phyloP scores from a whole-genome alignment of 2,113 vertebrate species.

The Ptilorrhoa leucosticta region DNA sequence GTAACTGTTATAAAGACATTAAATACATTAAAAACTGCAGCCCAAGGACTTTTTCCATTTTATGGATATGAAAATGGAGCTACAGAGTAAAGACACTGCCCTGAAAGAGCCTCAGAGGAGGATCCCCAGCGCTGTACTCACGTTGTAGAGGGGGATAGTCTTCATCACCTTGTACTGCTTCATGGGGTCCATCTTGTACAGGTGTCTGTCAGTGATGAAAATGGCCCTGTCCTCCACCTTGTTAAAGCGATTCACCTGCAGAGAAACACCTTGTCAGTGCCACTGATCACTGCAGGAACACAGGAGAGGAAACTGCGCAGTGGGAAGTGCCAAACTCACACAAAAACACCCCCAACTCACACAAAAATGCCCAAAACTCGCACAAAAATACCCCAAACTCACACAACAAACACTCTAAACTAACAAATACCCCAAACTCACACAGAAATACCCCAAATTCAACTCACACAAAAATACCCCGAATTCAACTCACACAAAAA shows the following conservation, averaged over 20 bases:
- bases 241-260: constrained; percentile 93
- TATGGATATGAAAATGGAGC: not conserved
- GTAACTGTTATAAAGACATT: not conserved
- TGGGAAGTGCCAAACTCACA: not conserved
- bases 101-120: not conserved
- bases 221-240: constrained; percentile 91
- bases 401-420: too few species aligned
- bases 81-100: not conserved
- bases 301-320: not conserved
- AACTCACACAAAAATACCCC: not conserved
- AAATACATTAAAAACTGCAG: not conserved
- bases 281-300: not conserved
- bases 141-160: constrained; percentile 94
- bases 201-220: constrained; percentile 93
- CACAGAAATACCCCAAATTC: not conserved
- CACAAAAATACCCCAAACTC: not conserved
- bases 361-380: not conserved
- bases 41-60: not conserved
- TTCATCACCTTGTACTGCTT: constrained; percentile 97
- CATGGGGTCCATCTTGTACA: constrained; percentile 96
- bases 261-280: not conserved
- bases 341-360: not conserved
- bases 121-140: constrained; percentile 49
- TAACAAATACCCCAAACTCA: not conserved
- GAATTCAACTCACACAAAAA: not conserved